A percentile compares a stretch with the other conserved stretches of the same genome.
phyloP scores from a whole-genome alignment of 2,113 vertebrate genomes.

The Brachypteracias leptosomus region DNA sequence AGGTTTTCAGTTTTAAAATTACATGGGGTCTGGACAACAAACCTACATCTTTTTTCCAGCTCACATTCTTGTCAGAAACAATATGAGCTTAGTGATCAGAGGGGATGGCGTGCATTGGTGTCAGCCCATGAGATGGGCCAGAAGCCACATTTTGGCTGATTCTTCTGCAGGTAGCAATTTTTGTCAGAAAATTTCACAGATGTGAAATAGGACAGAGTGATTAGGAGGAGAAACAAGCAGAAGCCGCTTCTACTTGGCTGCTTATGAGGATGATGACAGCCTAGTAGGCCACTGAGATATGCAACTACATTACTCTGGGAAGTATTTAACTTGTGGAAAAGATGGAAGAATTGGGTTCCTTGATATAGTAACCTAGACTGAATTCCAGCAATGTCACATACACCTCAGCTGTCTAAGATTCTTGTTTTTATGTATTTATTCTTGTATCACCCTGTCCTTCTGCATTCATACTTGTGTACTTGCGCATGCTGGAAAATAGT shows the following conservation, averaged over 20 bases:
- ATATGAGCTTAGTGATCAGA: accelerated
- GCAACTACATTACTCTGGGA: not conserved
- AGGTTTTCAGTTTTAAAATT: not conserved
- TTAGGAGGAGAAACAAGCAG: not conserved
- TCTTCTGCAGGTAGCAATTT: not conserved
- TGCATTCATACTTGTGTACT: not conserved
- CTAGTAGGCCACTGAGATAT: not conserved
- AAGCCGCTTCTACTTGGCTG: not conserved
- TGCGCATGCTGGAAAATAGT: not conserved
- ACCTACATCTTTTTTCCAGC: not conserved
- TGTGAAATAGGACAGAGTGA: not conserved
- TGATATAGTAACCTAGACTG: too few relatives aligned
- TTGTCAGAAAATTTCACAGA: not conserved
- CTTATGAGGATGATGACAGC: not conserved
- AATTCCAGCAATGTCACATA: not conserved
- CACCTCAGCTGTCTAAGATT: not conserved
- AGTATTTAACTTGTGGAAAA: not conserved
- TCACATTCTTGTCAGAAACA: not conserved
- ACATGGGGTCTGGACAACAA: not conserved
- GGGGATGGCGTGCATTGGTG: accelerated
- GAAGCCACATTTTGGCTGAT: not conserved
- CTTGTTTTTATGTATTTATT: not conserved
- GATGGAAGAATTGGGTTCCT: not conserved
- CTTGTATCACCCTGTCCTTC: not conserved
- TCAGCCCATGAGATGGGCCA: not conserved